These are phyloP conservation scores for Pheosia gnoma DNA, from an alignment of 2,888 invertebrate genomes.

Conservation along the genomic window DNA sequence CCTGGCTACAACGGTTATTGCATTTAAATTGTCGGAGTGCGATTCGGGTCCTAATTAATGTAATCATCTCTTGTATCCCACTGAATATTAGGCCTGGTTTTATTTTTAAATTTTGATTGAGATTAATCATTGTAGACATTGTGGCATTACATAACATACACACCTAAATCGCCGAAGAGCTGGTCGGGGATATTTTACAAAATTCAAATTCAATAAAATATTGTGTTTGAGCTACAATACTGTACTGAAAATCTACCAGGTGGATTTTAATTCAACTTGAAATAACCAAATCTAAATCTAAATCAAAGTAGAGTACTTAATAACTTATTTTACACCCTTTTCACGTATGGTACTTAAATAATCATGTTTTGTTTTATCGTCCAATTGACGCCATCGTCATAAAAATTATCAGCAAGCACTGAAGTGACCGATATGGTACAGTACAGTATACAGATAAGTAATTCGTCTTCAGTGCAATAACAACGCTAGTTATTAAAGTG, in stretches of 20 bases:
- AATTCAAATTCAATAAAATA: too few relatives aligned
- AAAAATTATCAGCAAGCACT: slow-evolving; percentile 4
- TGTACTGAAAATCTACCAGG: too few relatives aligned
- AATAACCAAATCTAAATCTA: too few relatives aligned
- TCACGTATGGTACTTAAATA: not conserved
- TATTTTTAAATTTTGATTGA: too few relatives aligned
- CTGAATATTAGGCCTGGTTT: slow-evolving; percentile 31
- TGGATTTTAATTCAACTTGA: too few relatives aligned
- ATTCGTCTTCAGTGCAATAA: not conserved
- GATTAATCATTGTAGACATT: too few relatives aligned
- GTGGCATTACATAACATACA: not conserved
- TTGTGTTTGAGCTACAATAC: too few relatives aligned
- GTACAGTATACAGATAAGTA: not conserved
- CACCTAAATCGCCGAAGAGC: too few relatives aligned
- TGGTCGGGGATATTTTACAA: too few relatives aligned
- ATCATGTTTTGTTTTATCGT: slow-evolving; percentile 1
- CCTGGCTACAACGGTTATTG: slow-evolving; percentile 33
- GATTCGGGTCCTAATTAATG: slow-evolving; percentile 54
- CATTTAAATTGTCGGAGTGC: slow-evolving; percentile 25
- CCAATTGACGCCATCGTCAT: slow-evolving; percentile 6
- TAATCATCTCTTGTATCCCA: slow-evolving; percentile 37
- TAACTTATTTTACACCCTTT: too few relatives aligned
- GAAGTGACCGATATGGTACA: slow-evolving; percentile 4
- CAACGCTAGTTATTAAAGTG: not conserved
- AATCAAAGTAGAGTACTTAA: too few relatives aligned